Conservation (phyloP, 1,140 invertebrate genomes). For the Campoletis sonorensis region DNA sequence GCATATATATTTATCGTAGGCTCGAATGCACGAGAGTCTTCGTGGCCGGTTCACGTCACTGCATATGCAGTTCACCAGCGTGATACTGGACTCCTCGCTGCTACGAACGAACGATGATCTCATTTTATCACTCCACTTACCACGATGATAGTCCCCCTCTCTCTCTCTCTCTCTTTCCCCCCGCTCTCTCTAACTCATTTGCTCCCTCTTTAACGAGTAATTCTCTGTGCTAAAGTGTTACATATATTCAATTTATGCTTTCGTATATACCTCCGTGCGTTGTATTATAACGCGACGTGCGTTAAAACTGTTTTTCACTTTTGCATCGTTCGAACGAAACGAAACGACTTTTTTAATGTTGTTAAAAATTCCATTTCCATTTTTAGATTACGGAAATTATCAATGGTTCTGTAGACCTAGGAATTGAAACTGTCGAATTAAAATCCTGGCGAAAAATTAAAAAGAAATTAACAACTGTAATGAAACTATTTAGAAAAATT, state of each 20-base stretch:
- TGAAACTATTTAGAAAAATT: too few species aligned
- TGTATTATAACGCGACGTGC: not conserved
- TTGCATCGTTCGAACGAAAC: too few species aligned
- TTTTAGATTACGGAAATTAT: too few species aligned
- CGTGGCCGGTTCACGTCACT: constrained; percentile 4
- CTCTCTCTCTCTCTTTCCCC: not conserved
- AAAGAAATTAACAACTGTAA: too few species aligned
- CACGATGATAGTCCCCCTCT: constrained; percentile 29
- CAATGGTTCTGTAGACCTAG: too few species aligned
- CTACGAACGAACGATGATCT: constrained; percentile 64
- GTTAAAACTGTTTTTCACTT: too few species aligned
- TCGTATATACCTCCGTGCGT: not conserved
- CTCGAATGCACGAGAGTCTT: not conserved
- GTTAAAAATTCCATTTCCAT: too few species aligned
- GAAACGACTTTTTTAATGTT: too few species aligned
- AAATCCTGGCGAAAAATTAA: too few species aligned
- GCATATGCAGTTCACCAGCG: constrained; percentile 19
- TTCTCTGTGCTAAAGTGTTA: not conserved
- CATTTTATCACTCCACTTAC: constrained; percentile 68
- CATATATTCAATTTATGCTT: constrained; percentile 24
- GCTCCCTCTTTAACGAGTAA: constrained; percentile 30
- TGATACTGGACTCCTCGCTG: constrained; percentile 33
- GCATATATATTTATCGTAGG: not conserved
- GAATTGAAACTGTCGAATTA: too few species aligned
- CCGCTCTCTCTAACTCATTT: constrained; percentile 2